Conservation (phyloP, 2,888 invertebrate species). For the Eilema sororculum region DNA sequence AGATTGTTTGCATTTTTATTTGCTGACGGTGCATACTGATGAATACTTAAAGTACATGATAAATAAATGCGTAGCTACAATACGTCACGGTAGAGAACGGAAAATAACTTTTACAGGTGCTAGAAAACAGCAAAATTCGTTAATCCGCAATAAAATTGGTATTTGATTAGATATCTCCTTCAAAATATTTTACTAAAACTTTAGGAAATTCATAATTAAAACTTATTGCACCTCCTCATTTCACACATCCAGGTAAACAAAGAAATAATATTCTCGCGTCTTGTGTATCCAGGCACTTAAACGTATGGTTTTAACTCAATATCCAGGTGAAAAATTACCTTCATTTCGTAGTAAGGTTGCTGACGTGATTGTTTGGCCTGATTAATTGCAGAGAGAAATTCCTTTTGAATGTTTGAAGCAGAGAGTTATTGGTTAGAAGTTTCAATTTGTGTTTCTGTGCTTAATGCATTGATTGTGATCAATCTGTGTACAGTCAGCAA, state of each 20-base stretch:
- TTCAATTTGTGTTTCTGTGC: conserved; percentile 3
- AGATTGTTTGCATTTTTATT: too few relatives aligned
- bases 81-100: too few relatives aligned
- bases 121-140: too few relatives aligned
- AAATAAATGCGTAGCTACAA: too few relatives aligned
- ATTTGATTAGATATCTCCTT: background rate
- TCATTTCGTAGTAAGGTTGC: background rate
- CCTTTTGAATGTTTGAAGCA: background rate
- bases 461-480: conserved; percentile 2
- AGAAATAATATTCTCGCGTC: background rate
- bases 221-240: conserved; percentile 6
- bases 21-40: too few relatives aligned
- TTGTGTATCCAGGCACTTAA: background rate
- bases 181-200: background rate
- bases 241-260: background rate
- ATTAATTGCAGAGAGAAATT: conserved; percentile 4
- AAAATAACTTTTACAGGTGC: too few relatives aligned
- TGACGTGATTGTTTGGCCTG: background rate
- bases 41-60: too few relatives aligned
- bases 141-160: too few relatives aligned
- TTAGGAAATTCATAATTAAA: background rate
- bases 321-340: background rate
- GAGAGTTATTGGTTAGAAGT: conserved; percentile 1
- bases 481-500: background rate
- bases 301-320: background rate